These are phyloP conservation scores for Gymnocephalus cernua DNA, from an alignment of 2,113 vertebrate species.

Conservation along the genomic window DNA sequence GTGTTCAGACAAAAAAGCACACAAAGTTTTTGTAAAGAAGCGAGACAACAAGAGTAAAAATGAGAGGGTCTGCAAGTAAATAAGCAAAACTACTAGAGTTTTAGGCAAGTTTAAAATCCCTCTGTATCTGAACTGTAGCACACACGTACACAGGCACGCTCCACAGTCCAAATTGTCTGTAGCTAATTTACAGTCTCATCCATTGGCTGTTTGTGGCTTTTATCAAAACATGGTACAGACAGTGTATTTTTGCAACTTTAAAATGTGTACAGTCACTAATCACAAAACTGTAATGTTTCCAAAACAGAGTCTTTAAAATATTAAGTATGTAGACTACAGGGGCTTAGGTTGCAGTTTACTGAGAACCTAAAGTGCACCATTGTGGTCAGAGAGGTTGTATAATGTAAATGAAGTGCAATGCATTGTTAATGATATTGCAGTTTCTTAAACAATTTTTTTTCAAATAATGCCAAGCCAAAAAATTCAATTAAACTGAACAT, in stretches of 20 bases:
- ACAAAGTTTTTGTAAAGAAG: not conserved
- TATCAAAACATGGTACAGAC: too few relatives aligned
- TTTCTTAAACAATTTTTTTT: constrained; percentile 27
- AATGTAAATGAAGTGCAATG: not conserved
- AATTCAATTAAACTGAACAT: constrained; percentile 36
- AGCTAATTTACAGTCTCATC: not conserved
- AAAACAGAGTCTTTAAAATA: not conserved
- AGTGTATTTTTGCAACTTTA: not conserved
- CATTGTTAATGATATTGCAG: constrained; percentile 3
- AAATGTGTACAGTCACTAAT: not conserved
- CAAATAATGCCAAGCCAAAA: constrained; percentile 38
- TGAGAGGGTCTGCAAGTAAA: not conserved
- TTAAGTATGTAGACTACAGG: not conserved
- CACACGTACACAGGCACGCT: not conserved
- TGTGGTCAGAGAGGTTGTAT: not conserved
- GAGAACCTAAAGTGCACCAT: not conserved
- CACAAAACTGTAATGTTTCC: not conserved
- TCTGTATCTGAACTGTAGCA: not conserved
- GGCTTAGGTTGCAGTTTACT: not conserved
- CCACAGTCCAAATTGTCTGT: not conserved
- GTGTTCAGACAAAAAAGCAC: not conserved
- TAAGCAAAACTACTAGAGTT: not conserved
- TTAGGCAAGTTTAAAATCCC: not conserved
- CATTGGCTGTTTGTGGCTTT: not conserved
- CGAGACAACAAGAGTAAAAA: not conserved